Conservation (phyloP, 2,113 vertebrate genomes). For the Ursus arctos region DNA sequence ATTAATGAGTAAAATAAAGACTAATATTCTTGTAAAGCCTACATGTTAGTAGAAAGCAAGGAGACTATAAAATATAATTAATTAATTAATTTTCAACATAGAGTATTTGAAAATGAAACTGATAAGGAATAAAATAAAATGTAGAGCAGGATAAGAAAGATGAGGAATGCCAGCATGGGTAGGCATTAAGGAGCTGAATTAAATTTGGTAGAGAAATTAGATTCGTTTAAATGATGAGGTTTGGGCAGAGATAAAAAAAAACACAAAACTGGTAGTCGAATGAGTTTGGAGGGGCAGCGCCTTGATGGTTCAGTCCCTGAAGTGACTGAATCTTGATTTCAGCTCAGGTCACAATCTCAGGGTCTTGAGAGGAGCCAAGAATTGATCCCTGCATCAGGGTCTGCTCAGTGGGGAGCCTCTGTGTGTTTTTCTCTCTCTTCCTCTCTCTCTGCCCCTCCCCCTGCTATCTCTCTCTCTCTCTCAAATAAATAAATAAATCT, state of each 20-base stretch:
- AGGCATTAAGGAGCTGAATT: background rate
- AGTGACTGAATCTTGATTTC: background rate
- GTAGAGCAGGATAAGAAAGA: background rate
- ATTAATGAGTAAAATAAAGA: background rate
- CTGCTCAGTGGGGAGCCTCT: background rate
- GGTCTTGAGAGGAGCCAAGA: background rate
- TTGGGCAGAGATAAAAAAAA: background rate
- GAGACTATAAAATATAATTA: background rate
- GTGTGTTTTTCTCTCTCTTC: background rate
- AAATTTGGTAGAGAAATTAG: background rate
- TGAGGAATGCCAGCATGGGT: background rate
- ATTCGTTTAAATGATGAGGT: background rate
- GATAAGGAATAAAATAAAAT: background rate
- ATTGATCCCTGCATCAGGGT: background rate
- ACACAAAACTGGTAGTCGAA: background rate
- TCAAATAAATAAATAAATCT: background rate
- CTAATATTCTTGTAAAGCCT: background rate
- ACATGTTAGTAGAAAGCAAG: background rate
- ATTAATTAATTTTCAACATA: background rate
- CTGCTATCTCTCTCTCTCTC: background rate
- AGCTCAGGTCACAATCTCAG: background rate
- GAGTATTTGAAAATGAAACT: background rate
- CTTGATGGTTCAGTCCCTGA: background rate
- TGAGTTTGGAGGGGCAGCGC: background rate
- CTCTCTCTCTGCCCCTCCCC: background rate